Percentiles rank a stretch among this genome's conserved stretches.
Evolutionary conservation across 2,888 invertebrate genomes (phyloP).

Genomic region (Diplolepis rosae): DNA sequence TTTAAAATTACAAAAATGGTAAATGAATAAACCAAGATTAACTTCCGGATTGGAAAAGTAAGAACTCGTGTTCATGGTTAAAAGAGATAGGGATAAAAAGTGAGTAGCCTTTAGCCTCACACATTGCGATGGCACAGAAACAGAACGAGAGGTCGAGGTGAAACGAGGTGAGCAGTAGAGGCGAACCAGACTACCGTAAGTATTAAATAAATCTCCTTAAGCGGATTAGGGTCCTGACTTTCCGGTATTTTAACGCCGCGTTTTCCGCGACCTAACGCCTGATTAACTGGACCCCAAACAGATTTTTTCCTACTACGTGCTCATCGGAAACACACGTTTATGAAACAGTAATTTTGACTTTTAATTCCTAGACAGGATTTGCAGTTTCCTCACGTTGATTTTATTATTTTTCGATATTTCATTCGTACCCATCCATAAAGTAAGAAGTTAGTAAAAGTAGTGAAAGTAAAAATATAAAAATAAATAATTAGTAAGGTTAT

Average conservation of each 20-base stretch:
- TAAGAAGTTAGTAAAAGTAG: too few relatives aligned
- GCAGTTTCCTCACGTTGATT: too few relatives aligned
- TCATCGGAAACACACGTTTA: background rate
- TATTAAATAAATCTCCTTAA: slow-evolving; percentile 70
- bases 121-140: slow-evolving; percentile 41
- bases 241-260: slow-evolving; percentile 68
- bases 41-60: background rate
- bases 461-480: too few relatives aligned
- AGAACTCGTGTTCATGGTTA: background rate
- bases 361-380: background rate
- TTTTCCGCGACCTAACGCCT: slow-evolving; percentile 64
- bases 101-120: slow-evolving; percentile 42
- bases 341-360: background rate
- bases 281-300: slow-evolving; percentile 66
- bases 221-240: slow-evolving; percentile 67
- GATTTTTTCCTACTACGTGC: slow-evolving; percentile 56
- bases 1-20: too few relatives aligned
- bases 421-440: too few relatives aligned
- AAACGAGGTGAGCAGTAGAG: slow-evolving; percentile 55
- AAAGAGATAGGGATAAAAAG: slow-evolving; percentile 37
- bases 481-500: too few relatives aligned
- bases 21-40: too few relatives aligned
- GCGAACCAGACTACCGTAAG: slow-evolving; percentile 65
- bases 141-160: slow-evolving; percentile 49
- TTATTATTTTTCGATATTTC: too few relatives aligned